Evolutionary conservation across 2,888 invertebrate genomes (phyloP).

Genomic region (Synergus japonicus): DNA sequence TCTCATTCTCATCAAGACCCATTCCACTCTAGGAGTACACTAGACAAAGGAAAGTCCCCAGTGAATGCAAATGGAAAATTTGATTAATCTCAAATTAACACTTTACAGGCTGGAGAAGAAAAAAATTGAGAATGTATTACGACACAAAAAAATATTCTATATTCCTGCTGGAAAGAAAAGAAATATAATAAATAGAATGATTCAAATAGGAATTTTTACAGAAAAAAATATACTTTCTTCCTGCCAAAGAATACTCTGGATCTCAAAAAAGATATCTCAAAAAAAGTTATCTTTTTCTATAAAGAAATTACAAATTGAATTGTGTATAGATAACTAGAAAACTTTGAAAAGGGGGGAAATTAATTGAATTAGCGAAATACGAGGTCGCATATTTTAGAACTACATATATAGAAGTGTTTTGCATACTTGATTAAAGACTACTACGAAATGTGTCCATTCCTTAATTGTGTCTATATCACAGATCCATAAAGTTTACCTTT

Average conservation of each 20-base stretch:
- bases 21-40: conserved; percentile 38
- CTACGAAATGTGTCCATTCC: conserved; percentile 47
- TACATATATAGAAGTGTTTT: conserved; percentile 64
- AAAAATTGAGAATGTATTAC: neutral
- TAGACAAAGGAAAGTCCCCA: conserved; percentile 46
- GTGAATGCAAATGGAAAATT: conserved; percentile 52
- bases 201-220: too few species aligned
- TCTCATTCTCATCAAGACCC: conserved; percentile 44
- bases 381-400: neutral
- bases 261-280: too few species aligned
- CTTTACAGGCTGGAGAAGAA: conserved; percentile 14
- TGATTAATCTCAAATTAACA: conserved; percentile 44
- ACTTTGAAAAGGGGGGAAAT: neutral
- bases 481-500: conserved; percentile 20
- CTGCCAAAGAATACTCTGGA: too few species aligned
- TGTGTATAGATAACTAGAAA: neutral
- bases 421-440: conserved; percentile 77
- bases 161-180: neutral
- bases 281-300: too few species aligned
- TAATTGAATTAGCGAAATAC: neutral
- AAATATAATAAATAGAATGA: neutral
- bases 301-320: too few species aligned
- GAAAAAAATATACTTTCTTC: too few species aligned
- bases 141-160: neutral
- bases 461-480: conserved; percentile 42